phyloP scores from a whole-genome alignment of 2,888 invertebrate genomes.

The Prosapia bicincta region DNA sequence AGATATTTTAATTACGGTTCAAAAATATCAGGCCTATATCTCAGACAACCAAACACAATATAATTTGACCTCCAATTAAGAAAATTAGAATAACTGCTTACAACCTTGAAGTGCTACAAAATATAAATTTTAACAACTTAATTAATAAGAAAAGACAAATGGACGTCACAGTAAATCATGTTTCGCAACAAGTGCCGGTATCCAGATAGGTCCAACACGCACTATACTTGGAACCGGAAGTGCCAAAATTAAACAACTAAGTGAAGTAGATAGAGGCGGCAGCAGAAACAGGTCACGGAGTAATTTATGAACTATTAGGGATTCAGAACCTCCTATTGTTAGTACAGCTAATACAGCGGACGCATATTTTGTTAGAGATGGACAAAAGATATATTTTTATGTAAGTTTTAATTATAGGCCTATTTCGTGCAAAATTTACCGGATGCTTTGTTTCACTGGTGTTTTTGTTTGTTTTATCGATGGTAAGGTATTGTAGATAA shows the following conservation, averaged over 20 bases:
- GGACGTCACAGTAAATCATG: not conserved
- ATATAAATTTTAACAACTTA: not conserved
- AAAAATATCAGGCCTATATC: too few species aligned
- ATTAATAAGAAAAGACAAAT: not conserved
- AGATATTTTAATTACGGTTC: too few species aligned
- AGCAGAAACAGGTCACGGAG: not conserved
- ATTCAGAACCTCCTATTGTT: not conserved
- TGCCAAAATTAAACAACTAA: not conserved
- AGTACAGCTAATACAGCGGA: not conserved
- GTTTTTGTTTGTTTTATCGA: too few species aligned
- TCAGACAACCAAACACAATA: too few species aligned
- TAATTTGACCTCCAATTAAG: not conserved
- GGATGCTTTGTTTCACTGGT: not conserved
- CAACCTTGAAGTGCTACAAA: not conserved
- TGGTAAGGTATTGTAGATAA: too few species aligned
- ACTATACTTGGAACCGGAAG: not conserved
- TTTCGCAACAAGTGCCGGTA: not conserved
- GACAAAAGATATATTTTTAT: not conserved
- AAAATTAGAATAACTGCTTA: not conserved
- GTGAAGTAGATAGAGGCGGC: not conserved
- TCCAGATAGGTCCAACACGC: not conserved
- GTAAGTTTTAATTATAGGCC: not conserved
- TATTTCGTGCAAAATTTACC: not conserved
- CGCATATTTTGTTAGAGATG: not conserved
- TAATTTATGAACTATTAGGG: not conserved